A percentile compares a stretch with the other conserved stretches of the same genome.
Evolutionary conservation across 2,113 vertebrate genomes (phyloP).

Genomic region (Odontophorus gujanensis): DNA sequence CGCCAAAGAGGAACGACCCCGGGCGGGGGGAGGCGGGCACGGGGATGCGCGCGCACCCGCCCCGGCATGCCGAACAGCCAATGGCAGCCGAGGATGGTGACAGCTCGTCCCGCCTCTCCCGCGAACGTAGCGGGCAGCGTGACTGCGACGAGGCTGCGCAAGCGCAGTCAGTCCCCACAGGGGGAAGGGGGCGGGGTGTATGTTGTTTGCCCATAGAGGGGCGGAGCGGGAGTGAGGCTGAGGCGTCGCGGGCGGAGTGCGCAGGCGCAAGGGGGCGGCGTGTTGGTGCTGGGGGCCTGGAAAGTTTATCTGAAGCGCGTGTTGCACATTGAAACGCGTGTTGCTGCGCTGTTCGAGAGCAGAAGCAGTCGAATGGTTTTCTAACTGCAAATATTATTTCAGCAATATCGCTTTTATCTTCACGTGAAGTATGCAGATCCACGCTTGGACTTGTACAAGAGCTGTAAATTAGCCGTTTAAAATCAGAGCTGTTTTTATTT

Average conservation of each 20-base stretch:
- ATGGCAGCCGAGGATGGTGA: background rate
- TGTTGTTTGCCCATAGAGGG: accelerated
- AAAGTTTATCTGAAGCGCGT: too few species aligned
- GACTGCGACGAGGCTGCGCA: accelerated
- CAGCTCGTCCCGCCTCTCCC: background rate
- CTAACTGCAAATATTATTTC: accelerated
- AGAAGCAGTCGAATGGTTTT: background rate
- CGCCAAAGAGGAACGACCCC: background rate
- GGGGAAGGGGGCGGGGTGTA: background rate
- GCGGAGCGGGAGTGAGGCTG: accelerated
- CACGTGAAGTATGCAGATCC: accelerated
- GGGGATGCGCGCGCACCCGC: background rate
- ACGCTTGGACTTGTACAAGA: background rate
- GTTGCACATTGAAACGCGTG: accelerated
- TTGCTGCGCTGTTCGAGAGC: background rate
- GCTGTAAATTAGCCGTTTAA: background rate
- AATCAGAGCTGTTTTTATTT: accelerated
- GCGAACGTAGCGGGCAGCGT: accelerated
- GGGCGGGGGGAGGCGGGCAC: background rate
- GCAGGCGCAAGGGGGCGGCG: accelerated
- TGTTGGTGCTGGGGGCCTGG: background rate
- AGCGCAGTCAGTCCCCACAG: accelerated
- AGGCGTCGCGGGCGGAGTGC: accelerated
- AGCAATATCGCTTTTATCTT: background rate
- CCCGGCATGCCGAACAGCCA: background rate